phyloP scores from a whole-genome alignment of 2,113 vertebrate species.

The Circaetus cinerascens region DNA sequence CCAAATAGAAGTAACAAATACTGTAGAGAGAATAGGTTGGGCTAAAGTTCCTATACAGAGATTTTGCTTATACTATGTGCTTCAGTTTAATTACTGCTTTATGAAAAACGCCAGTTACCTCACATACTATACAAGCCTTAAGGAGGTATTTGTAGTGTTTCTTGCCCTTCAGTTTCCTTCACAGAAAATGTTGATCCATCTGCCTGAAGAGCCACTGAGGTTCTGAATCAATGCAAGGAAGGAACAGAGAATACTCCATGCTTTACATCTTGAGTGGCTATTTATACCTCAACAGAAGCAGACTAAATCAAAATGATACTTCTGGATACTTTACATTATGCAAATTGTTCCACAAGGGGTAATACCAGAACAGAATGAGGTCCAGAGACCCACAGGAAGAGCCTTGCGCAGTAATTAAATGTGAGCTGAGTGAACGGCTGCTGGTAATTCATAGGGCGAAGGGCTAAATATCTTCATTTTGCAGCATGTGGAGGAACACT shows the following conservation, averaged over 20 bases:
- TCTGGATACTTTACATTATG: background rate
- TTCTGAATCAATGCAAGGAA: background rate
- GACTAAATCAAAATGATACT: background rate
- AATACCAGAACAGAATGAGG: constrained; percentile 25
- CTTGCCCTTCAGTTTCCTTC: background rate
- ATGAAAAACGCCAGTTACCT: background rate
- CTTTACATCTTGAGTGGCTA: background rate
- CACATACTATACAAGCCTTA: background rate
- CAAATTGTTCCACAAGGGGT: background rate
- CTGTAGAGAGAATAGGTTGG: background rate
- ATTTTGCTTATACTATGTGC: background rate
- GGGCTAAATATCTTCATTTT: constrained; percentile 26
- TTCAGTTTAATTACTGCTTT: background rate
- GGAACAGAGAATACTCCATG: background rate
- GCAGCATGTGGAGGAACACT: background rate
- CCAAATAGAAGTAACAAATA: background rate
- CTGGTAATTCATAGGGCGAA: background rate
- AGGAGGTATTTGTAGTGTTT: background rate
- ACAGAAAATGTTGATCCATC: background rate
- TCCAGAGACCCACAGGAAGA: constrained; percentile 26
- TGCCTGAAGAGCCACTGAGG: background rate
- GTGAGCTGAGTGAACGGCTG: background rate
- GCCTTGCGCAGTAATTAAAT: constrained; percentile 59
- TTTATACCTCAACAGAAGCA: background rate
- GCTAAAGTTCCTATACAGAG: background rate